phyloP scores from a whole-genome alignment of 1,140 invertebrate genomes.

The Gonioctena quinquepunctata region DNA sequence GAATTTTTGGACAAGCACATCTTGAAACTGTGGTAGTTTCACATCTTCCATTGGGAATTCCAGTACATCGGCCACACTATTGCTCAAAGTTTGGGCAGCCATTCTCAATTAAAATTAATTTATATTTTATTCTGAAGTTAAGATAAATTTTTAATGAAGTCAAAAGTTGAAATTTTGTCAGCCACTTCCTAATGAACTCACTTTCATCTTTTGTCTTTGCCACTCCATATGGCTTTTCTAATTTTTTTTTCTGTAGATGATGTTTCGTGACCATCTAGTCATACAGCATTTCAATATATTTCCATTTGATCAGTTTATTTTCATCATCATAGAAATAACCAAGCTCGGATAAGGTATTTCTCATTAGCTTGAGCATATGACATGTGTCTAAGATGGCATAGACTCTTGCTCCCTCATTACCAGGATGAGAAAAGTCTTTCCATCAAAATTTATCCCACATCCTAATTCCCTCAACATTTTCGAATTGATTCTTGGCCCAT shows the following conservation, averaged over 20 bases:
- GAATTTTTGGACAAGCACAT: slow-evolving; percentile 23
- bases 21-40: slow-evolving; percentile 26
- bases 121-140: too few relatives aligned
- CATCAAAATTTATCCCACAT: too few relatives aligned
- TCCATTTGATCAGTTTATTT: neutral
- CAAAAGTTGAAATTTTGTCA: neutral
- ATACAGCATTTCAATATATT: neutral
- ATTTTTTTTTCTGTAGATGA: too few relatives aligned
- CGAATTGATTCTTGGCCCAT: neutral
- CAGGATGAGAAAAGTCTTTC: neutral
- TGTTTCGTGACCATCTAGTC: too few relatives aligned
- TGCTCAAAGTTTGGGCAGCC: too few relatives aligned
- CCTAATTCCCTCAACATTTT: neutral
- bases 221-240: slow-evolving; percentile 5
- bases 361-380: slow-evolving; percentile 17
- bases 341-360: neutral
- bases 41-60: slow-evolving; percentile 8
- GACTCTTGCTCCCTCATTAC: neutral
- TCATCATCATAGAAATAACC: neutral
- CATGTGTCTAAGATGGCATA: neutral
- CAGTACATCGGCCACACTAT: slow-evolving; percentile 32
- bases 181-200: neutral
- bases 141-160: neutral
- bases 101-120: slow-evolving; percentile 34
- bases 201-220: neutral